These are phyloP conservation scores for Delphinus delphis DNA, from an alignment of 2,113 vertebrate species.

Conservation along the genomic window DNA sequence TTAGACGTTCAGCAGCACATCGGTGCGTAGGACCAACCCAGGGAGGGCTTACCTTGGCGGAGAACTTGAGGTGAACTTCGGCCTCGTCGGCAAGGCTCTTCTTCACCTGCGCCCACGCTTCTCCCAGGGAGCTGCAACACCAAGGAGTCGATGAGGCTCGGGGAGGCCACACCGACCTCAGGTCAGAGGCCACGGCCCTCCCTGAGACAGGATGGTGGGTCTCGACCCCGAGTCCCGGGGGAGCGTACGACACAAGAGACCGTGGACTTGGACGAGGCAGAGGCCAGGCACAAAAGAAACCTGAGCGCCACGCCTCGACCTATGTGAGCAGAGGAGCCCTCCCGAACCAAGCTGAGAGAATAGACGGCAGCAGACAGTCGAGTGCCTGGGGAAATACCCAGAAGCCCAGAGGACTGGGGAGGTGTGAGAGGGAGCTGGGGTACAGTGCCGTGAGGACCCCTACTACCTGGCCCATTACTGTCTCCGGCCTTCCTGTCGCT, in stretches of 20 bases:
- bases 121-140: slow-evolving; percentile 91
- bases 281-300: background rate
- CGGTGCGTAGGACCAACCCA: rapidly evolving
- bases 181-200: too few species aligned
- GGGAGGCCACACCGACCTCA: background rate
- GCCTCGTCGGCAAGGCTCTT: slow-evolving; percentile 97
- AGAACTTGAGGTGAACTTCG: slow-evolving; percentile 98
- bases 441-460: background rate
- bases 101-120: slow-evolving; percentile 97
- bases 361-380: rapidly evolving
- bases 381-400: background rate
- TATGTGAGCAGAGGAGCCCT: background rate
- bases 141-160: background rate
- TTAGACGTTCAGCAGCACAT: rapidly evolving
- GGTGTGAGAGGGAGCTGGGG: background rate
- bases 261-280: background rate
- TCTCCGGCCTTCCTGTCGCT: rapidly evolving
- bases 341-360: background rate
- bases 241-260: rapidly evolving
- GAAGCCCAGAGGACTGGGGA: background rate
- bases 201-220: rapidly evolving
- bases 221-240: rapidly evolving
- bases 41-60: slow-evolving; percentile 90
- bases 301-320: rapidly evolving
- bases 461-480: too few species aligned